A percentile compares a stretch with the other conserved stretches of the same genome.
These are phyloP conservation scores for Drosophila funebris DNA, from an alignment of 1,140 invertebrate genomes.

Conservation along the genomic window DNA sequence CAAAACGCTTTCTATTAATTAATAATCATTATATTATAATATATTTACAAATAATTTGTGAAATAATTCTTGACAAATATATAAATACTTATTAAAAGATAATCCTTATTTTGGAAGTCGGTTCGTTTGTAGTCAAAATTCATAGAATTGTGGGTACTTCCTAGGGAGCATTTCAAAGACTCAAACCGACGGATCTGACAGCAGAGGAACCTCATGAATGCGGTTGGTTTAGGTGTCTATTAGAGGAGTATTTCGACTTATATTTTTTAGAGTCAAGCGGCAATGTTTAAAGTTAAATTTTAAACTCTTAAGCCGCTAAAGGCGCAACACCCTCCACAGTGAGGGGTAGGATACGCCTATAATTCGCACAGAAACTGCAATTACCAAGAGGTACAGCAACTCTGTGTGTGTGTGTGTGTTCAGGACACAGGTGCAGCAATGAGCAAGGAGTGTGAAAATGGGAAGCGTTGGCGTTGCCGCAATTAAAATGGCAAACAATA, in stretches of 20 bases:
- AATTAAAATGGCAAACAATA: slow-evolving; percentile 60
- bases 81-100: slow-evolving; percentile 15
- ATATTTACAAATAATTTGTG: background rate
- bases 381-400: slow-evolving; percentile 47
- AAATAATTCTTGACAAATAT: no score
- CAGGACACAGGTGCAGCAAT: slow-evolving; percentile 10
- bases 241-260: slow-evolving; percentile 42
- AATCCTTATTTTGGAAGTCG: slow-evolving; percentile 27
- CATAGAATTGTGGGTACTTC: slow-evolving; percentile 29
- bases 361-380: slow-evolving; percentile 43
- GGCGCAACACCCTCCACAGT: slow-evolving; percentile 69
- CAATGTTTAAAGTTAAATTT: slow-evolving; percentile 35
- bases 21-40: no score
- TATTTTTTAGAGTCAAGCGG: slow-evolving; percentile 10
- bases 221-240: slow-evolving; percentile 63
- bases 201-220: background rate
- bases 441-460: slow-evolving; percentile 60
- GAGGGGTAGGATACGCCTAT: slow-evolving; percentile 38
- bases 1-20: no score
- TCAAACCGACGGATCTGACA: background rate
- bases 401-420: slow-evolving; percentile 43
- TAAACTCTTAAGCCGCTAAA: slow-evolving; percentile 68
- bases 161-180: slow-evolving; percentile 23
- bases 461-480: slow-evolving; percentile 37
- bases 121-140: slow-evolving; percentile 15